A percentile compares a stretch with the other conserved stretches of the same genome.
phyloP scores from a whole-genome alignment of 2,888 invertebrate genomes.

The Oscheius sp. region DNA sequence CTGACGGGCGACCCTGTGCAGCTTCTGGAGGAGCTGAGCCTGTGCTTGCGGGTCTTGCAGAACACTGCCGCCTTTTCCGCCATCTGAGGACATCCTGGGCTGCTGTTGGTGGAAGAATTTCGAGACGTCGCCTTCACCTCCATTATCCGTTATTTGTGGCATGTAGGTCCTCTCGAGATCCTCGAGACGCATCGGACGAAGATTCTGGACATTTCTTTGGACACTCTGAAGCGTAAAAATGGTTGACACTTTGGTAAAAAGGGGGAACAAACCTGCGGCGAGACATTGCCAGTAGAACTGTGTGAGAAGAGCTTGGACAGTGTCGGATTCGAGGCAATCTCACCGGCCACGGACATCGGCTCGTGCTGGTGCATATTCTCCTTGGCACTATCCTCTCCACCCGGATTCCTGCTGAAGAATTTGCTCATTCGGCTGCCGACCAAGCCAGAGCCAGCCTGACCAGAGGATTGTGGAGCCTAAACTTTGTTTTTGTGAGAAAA shows the following conservation, averaged over 20 bases:
- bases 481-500: neutral
- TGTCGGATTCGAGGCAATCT: constrained; percentile 18
- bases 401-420: constrained; percentile 50
- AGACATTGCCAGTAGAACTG: constrained; percentile 36
- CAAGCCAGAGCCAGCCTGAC: constrained; percentile 9
- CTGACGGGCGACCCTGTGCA: constrained; percentile 45
- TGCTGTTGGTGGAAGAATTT: neutral
- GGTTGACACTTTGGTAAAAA: no score
- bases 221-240: constrained; percentile 5
- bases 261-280: neutral
- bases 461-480: neutral
- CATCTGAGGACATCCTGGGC: neutral
- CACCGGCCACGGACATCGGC: neutral
- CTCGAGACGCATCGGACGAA: constrained; percentile 12
- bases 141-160: neutral
- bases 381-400: constrained; percentile 16
- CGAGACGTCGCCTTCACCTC: neutral
- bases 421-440: constrained; percentile 58
- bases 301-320: constrained; percentile 33
- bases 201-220: neutral
- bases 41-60: constrained; percentile 61
- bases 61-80: constrained; percentile 38
- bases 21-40: constrained; percentile 53
- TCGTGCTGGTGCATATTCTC: constrained; percentile 2
- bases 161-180: constrained; percentile 18